Conservation (phyloP, 2,797 vertebrate genomes). For the Threskiornis aethiopicus region DNA sequence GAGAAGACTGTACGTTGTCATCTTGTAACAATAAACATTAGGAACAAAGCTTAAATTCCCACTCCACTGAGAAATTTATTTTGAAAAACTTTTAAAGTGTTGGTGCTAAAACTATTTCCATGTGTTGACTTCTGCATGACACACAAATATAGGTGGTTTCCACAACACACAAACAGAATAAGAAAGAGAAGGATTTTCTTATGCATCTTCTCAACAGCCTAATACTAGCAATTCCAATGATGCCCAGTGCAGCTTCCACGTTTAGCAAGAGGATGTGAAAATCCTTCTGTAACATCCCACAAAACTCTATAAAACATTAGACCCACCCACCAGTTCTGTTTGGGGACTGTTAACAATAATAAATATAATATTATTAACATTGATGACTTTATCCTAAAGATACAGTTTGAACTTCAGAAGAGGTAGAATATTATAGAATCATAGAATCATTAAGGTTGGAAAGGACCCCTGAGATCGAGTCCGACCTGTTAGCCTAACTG, state of each 20-base stretch:
- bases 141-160: not conserved
- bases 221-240: fast-evolving
- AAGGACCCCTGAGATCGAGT: no score
- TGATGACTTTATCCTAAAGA: not conserved
- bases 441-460: no score
- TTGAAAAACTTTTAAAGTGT: not conserved
- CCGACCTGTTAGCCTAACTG: no score
- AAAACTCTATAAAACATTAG: not conserved
- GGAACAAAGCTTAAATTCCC: not conserved
- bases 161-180: not conserved
- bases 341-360: not conserved
- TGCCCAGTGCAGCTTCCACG: not conserved
- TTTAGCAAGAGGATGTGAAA: not conserved
- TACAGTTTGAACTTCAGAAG: not conserved
- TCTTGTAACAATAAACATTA: not conserved
- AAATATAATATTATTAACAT: not conserved
- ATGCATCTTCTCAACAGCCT: not conserved
- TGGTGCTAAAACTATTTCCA: not conserved
- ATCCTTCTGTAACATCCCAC: not conserved
- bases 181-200: not conserved
- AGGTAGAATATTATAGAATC: not conserved
- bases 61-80: not conserved
- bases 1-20: not conserved
- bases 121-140: not conserved
- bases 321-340: not conserved